Conservation (phyloP, 2,113 vertebrate species). For the Sciurus niger region DNA sequence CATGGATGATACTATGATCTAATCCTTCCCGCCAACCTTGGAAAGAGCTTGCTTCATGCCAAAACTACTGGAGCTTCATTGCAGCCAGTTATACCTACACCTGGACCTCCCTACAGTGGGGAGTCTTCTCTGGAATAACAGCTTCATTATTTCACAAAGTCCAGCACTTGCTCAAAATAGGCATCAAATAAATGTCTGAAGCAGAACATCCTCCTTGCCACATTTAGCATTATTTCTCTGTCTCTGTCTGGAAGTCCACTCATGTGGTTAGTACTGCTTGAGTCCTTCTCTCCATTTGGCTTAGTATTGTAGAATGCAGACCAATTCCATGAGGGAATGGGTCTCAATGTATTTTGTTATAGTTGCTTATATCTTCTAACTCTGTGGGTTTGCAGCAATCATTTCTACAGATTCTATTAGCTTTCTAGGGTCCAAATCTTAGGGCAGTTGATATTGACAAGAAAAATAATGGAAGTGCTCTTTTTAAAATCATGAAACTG, state of each 20-base stretch:
- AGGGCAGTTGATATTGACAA: background rate
- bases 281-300: background rate
- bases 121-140: background rate
- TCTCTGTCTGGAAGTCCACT: background rate
- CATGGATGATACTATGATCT: background rate
- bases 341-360: background rate
- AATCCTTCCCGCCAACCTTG: background rate
- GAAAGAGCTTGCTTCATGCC: background rate
- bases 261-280: background rate
- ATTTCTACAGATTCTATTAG: background rate
- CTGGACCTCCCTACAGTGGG: background rate
- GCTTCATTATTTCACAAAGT: background rate
- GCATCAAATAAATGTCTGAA: background rate
- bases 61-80: background rate
- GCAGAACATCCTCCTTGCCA: background rate
- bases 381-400: background rate
- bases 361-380: background rate
- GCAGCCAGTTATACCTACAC: background rate
- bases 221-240: background rate
- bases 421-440: background rate
- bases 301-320: background rate
- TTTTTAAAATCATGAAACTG: conserved; percentile 10
- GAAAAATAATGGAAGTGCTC: background rate
- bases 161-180: background rate
- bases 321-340: background rate